Evolutionary conservation across 35 echinoderm and acorn worm species (phyloP).

Genomic region (Hemicentrotus pulcherrimus): DNA sequence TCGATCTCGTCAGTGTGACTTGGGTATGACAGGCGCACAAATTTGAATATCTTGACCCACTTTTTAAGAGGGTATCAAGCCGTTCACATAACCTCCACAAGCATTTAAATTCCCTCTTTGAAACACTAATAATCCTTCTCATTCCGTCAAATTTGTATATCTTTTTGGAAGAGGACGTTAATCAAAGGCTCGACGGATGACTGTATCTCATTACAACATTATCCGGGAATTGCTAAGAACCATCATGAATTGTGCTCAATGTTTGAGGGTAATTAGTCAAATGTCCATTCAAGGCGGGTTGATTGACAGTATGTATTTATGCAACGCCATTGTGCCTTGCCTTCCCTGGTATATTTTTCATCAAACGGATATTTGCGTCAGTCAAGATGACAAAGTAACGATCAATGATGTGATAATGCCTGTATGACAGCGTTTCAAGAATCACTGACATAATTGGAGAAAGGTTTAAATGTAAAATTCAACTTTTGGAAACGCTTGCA

Average conservation of each 20-base stretch:
- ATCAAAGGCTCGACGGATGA: neutral
- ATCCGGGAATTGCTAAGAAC: too few species aligned
- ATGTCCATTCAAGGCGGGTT: neutral
- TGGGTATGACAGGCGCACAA: neutral
- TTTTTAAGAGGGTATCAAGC: neutral
- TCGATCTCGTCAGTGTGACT: too few species aligned
- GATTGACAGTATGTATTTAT: neutral
- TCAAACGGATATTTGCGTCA: neutral
- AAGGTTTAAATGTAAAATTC: too few species aligned
- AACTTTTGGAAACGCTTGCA: too few species aligned
- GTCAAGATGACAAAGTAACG: neutral
- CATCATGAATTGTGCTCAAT: neutral
- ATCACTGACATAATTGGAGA: too few species aligned
- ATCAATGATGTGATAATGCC: neutral
- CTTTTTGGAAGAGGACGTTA: neutral
- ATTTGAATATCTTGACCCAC: neutral
- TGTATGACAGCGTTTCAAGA: too few species aligned
- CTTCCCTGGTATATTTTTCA: neutral
- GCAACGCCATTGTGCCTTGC: neutral
- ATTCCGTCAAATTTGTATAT: neutral
- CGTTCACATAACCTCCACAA: too few species aligned
- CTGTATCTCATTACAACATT: too few species aligned
- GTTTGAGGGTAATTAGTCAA: neutral
- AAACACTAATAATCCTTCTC: neutral
- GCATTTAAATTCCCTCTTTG: too few species aligned